These are phyloP conservation scores for Epizoanthus illoricatus DNA, from an alignment of 92 coral and sea anemone species.

Conservation along the genomic window DNA sequence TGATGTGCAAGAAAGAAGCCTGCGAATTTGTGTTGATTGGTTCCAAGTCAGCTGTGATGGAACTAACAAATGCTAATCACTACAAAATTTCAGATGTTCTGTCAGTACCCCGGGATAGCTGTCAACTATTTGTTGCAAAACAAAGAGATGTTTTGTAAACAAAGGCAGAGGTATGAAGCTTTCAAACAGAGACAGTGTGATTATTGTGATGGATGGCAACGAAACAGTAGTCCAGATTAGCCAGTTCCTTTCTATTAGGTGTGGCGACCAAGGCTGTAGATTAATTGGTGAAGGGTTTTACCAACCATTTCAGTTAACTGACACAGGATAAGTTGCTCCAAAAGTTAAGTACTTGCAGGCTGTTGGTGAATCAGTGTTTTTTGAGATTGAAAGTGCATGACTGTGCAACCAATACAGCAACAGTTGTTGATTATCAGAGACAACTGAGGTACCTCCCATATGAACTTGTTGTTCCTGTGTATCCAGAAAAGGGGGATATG, in stretches of 20 bases:
- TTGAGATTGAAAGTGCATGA: neutral
- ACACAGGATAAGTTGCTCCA: slow-evolving; percentile 1
- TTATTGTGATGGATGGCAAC: neutral
- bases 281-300: neutral
- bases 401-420: neutral
- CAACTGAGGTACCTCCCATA: neutral
- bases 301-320: slow-evolving; percentile 11
- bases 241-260: neutral
- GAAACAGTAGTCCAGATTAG: slow-evolving; percentile 9
- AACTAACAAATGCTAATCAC: slow-evolving; percentile 5
- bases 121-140: slow-evolving; percentile 17
- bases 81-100: slow-evolving; percentile 31
- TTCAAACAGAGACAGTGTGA: slow-evolving; percentile 4
- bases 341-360: neutral
- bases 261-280: neutral
- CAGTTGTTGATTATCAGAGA: neutral
- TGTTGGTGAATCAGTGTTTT: too few species aligned
- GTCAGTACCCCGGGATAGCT: slow-evolving; percentile 24
- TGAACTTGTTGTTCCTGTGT: slow-evolving; percentile 12
- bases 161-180: slow-evolving; percentile 2
- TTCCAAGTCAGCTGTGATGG: slow-evolving; percentile 21
- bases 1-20: slow-evolving; percentile 13
- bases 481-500: slow-evolving; percentile 41
- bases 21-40: slow-evolving; percentile 26
- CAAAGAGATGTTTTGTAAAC: slow-evolving; percentile 9